phyloP scores from a whole-genome alignment of 2,888 invertebrate species.

The Calephelis perditalis region DNA sequence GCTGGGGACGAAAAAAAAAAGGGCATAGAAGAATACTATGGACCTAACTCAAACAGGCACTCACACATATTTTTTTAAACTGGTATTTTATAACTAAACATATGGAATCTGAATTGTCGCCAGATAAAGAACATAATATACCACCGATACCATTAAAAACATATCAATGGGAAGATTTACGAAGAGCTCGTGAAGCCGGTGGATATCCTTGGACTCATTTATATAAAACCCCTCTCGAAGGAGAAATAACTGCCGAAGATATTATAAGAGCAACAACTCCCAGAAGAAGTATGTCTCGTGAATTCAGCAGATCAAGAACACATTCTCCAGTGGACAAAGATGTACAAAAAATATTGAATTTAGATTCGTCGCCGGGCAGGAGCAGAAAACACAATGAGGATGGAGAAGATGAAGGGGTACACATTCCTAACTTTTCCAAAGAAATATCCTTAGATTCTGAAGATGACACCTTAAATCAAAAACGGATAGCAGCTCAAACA shows the following conservation, averaged over 20 bases:
- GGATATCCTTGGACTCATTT: conserved; percentile 90
- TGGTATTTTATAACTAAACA: conserved; percentile 49
- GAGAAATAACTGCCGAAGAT: conserved; percentile 71
- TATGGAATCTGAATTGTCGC: conserved; percentile 76
- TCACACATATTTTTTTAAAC: conserved; percentile 28
- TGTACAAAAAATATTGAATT: conserved; percentile 60
- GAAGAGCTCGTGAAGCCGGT: conserved; percentile 83
- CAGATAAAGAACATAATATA: conserved; percentile 67
- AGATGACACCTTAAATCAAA: conserved; percentile 54
- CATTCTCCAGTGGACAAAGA: conserved; percentile 59
- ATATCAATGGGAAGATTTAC: conserved; percentile 89
- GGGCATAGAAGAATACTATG: conserved; percentile 32
- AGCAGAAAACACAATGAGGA: conserved; percentile 68
- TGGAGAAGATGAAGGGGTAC: conserved; percentile 64
- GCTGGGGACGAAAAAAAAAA: conserved; percentile 53
- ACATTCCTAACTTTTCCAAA: conserved; percentile 72
- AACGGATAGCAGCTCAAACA: conserved; percentile 45
- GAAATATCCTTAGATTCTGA: conserved; percentile 68
- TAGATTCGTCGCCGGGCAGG: conserved; percentile 72
- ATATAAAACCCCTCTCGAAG: conserved; percentile 80
- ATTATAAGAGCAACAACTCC: conserved; percentile 67
- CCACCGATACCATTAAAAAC: conserved; percentile 87
- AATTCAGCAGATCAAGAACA: conserved; percentile 64
- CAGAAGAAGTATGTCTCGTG: conserved; percentile 69
- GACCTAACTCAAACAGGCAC: conserved; percentile 35